Base-by-base conservation (phyloP, 92 coral and sea anemone genomes). In the Parazoanthus atlanticus region DNA sequence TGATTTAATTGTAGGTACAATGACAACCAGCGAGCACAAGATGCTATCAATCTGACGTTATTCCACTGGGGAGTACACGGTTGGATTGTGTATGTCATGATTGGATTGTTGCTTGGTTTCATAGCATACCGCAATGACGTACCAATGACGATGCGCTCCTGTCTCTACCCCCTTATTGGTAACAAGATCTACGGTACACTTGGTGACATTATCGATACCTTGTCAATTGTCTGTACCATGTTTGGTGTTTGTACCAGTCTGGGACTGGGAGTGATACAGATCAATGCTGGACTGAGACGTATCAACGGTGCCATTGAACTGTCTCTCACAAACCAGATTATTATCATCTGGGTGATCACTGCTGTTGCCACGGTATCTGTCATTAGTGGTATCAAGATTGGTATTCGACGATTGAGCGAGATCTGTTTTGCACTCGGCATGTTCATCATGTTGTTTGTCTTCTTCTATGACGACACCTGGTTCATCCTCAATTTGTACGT, bases 51-150 rank as follows among this genome's bases (percentile, higher is more conserved):
- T 80, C 65, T 94, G 36, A 96, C 96, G 3, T 67, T 96, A 15
- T 96, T 96, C 76, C 98, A 96, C 89, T 96, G 98, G 98, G 98
- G 98, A 15, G 46, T 96, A 19, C 98, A 96, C 85, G 98, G 95
- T 56, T 96, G 98, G 98, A 90, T 96, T 64, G 98, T 96, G 46
- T 96, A 96, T 73, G 92, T 90, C 58, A 73, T 96, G 79, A 92
- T 96, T 33, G 98, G 96, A 29, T 93, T 96, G 69, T 88, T 93
- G 25, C 91, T 96, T 65, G 97, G 93, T 58, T 96, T 94, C 90
- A 93, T 96, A 2, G 88, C 93, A 33, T 93, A 91, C 93, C 85
- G 95, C 69, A 93, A 91, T 86, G 91, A 91, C 36, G 92, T 93
- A 33, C 98, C 98, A 47, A 96, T 96, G 98, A 94, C 98, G n/a